Conservation (phyloP, 2,888 invertebrate genomes). For the Electrophaes corylata region DNA sequence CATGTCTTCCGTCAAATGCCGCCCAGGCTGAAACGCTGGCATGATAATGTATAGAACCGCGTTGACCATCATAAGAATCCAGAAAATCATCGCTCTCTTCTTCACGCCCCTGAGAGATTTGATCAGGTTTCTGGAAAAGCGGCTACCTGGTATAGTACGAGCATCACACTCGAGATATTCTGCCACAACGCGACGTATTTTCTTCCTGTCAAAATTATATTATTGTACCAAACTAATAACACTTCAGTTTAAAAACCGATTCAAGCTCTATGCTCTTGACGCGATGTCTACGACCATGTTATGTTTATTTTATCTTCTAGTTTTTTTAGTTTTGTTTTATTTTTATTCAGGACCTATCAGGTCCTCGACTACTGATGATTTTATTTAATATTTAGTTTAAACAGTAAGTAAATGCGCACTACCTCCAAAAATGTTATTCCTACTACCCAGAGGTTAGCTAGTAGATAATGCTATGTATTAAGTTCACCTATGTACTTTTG, state of each 20-base stretch:
- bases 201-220: conserved; percentile 43
- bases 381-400: no score
- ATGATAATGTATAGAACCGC: conserved; percentile 45
- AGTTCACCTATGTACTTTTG: no score
- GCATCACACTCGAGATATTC: conserved; percentile 49
- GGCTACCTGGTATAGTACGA: conserved; percentile 39
- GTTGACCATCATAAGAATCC: conserved; percentile 50
- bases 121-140: conserved; percentile 49
- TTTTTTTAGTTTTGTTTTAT: no score
- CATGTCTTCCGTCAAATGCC: conserved; percentile 53
- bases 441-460: no score
- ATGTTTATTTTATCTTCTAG: no score
- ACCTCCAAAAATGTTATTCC: no score
- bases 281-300: no score
- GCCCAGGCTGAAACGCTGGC: conserved; percentile 53
- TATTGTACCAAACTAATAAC: background rate
- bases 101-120: conserved; percentile 51
- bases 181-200: conserved; percentile 46
- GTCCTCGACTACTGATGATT: no score
- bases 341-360: no score
- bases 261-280: no score
- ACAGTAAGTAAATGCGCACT: no score
- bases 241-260: background rate
- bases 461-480: no score
- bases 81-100: conserved; percentile 52